Evolutionary conservation across 64 coral and sea anemone species (phyloP), one percentile per base, ranked within the genome.

Genomic region (Porites australiensis): DNA sequence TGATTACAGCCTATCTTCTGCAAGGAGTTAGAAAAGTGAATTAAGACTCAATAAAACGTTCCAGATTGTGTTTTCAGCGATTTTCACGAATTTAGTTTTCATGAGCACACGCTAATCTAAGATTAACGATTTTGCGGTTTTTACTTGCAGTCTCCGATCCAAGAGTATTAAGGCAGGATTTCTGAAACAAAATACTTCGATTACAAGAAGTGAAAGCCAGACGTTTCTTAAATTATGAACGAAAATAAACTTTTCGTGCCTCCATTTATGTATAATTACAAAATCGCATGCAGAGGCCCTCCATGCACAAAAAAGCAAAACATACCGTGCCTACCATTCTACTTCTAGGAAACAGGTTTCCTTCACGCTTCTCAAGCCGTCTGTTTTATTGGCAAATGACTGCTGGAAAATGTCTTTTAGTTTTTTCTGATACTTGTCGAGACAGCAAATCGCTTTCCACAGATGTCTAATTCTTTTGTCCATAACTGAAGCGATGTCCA

Each of bases 191-290:
- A 80, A 84, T 51, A 63, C 63, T 47, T 50, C 48, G 27, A 37
- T 50, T 47, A 16, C 46, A 15, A 50, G 46, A 52, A 18, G 45
- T 63, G 20, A 84, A 84, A 84, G 46, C 45, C 61, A 84, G 61
- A 68, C 50, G 81, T 84, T 84, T 84, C 81, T 84, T 50, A 52
- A 68, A 69, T 68, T 84, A 50, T 76, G 19, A 84, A 69, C 16
- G 44, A 67, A 84, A 68, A 22, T 46, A 50, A 83, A 48, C 19
- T 83, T 64, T 46, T 27, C 21, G 47, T 58, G 61, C 77, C 11
- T 23, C 12, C 54, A 27, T 52, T 61, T n/a, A 37, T 37, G 27
- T 54, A 60, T 80, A 20, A 60, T 10, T 55, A 21, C 27, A 8
- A 70, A 70, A 70, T 23, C n/a, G 66, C 27, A 23, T n/a, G 21